phyloP scores from a whole-genome alignment of 2,113 vertebrate species.

The Leucoraja erinaceus region DNA sequence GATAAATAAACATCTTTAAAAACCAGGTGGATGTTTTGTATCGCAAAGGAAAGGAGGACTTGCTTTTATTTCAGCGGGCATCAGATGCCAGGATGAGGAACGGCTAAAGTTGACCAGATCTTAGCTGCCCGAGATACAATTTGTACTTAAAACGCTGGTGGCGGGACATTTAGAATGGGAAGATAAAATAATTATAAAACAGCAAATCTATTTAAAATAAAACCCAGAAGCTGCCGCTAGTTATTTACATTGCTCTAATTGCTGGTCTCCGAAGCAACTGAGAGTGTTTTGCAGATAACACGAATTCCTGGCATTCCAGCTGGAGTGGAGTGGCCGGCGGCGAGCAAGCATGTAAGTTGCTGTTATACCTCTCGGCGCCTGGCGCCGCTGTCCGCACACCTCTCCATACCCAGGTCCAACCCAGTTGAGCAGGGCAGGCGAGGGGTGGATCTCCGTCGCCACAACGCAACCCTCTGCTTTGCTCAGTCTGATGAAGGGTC shows the following conservation, averaged over 20 bases:
- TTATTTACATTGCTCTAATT: slow-evolving; percentile 23
- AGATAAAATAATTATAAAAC: no score
- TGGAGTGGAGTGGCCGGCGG: neutral
- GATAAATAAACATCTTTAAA: neutral
- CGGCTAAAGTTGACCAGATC: neutral
- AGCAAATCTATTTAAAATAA: neutral
- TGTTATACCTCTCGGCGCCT: neutral
- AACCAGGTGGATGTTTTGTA: no score
- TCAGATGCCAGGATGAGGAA: neutral
- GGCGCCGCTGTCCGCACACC: neutral
- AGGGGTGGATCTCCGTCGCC: no score
- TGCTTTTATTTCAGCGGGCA: no score
- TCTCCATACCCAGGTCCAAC: neutral
- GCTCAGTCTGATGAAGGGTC: no score
- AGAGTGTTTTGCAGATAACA: slow-evolving; percentile 29
- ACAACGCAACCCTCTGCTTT: no score
- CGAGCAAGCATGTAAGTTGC: neutral
- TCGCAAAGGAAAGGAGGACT: no score
- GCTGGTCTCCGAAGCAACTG: slow-evolving; percentile 32
- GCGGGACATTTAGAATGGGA: neutral
- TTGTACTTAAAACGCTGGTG: neutral
- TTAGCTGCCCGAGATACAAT: neutral
- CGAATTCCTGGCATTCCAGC: slow-evolving; percentile 14
- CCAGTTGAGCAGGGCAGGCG: no score
- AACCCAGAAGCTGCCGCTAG: neutral